A percentile compares a stretch with the other conserved stretches of the same genome.
Evolutionary conservation across 53 echinoderm and acorn worm species (phyloP).

Genomic region (Holothuria scabra): DNA sequence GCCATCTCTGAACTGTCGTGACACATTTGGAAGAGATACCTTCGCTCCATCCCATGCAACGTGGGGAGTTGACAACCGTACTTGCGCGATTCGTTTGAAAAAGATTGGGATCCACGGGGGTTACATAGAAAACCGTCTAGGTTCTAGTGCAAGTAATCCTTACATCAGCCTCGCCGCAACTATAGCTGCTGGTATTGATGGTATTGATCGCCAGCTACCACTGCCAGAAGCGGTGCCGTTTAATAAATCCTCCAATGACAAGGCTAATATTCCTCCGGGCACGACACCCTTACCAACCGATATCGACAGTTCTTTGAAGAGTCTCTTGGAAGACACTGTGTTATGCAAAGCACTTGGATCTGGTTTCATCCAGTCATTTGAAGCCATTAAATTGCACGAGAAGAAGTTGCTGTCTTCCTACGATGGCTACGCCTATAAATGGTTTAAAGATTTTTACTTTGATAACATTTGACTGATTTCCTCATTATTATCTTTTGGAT

Average conservation of each 20-base stretch:
- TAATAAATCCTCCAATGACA: neutral
- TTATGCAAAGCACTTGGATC: neutral
- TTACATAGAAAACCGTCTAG: constrained; percentile 23
- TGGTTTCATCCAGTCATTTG: neutral
- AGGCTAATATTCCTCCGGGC: no score
- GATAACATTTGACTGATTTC: no score
- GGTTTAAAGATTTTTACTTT: no score
- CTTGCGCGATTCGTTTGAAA: neutral
- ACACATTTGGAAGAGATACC: no score
- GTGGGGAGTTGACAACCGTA: no score
- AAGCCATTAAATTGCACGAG: no score
- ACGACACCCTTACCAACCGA: neutral
- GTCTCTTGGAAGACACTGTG: neutral
- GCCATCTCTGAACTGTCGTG: constrained; percentile 2
- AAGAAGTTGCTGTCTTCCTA: no score
- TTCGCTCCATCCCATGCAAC: neutral
- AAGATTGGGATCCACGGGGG: neutral
- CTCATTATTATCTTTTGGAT: no score
- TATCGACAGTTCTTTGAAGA: neutral
- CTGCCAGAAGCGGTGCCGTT: neutral
- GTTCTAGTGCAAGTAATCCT: constrained; percentile 6
- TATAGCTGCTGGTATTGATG: constrained; percentile 14
- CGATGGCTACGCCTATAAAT: no score
- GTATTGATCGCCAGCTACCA: constrained; percentile 9
- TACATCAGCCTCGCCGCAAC: constrained; percentile 8